Conservation (phyloP, 2,888 invertebrate genomes). For the Plusia festucae region DNA sequence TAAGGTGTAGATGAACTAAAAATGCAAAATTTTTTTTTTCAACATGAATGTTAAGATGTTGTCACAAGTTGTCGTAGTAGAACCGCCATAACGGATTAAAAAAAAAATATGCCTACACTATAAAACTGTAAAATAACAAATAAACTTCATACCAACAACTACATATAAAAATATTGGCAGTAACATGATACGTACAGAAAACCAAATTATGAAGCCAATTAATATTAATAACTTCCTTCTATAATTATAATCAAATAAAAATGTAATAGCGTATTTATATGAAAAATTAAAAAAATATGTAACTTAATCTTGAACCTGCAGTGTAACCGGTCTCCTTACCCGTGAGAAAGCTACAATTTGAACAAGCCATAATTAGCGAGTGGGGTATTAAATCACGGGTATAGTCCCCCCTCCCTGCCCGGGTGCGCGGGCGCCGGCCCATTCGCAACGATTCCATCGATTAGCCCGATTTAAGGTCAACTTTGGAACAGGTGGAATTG, state of each 20-base stretch:
- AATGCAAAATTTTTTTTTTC: too few relatives aligned
- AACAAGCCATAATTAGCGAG: slow-evolving; percentile 89
- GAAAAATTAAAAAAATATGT: slow-evolving; percentile 47
- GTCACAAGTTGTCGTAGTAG: too few relatives aligned
- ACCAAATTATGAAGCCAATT: slow-evolving; percentile 39
- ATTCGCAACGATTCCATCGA: slow-evolving; percentile 60
- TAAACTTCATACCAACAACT: neutral
- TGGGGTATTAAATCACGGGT: slow-evolving; percentile 85
- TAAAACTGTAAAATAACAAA: too few relatives aligned
- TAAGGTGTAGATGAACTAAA: too few relatives aligned
- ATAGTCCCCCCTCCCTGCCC: slow-evolving; percentile 58
- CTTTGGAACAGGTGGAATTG: slow-evolving; percentile 79
- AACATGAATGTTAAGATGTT: too few relatives aligned
- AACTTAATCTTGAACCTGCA: slow-evolving; percentile 40
- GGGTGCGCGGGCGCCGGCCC: slow-evolving; percentile 56
- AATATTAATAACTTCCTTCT: slow-evolving; percentile 59
- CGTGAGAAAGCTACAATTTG: slow-evolving; percentile 89
- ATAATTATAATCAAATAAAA: slow-evolving; percentile 60
- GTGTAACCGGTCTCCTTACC: slow-evolving; percentile 68
- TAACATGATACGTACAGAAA: slow-evolving; percentile 28
- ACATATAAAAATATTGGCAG: slow-evolving; percentile 21
- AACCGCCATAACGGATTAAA: neutral
- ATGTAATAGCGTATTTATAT: slow-evolving; percentile 52
- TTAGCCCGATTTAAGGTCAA: slow-evolving; percentile 71
- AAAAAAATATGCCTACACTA: neutral